These are phyloP conservation scores for Phymastichus coffea DNA, from an alignment of 1,140 invertebrate genomes.

Conservation along the genomic window DNA sequence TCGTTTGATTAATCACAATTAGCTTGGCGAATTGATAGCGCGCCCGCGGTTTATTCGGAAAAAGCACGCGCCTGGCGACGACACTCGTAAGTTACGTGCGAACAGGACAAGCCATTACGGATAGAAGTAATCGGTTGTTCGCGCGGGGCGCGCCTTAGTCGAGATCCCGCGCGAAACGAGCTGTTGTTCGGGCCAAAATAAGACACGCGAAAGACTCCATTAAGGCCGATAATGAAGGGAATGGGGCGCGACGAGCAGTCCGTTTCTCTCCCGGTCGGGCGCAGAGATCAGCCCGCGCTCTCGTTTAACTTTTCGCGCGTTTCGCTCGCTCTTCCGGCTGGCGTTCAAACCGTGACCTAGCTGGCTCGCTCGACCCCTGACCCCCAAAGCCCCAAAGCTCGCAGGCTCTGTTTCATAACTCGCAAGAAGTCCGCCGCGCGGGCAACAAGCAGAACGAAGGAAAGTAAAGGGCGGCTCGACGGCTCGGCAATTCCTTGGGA, in stretches of 20 bases:
- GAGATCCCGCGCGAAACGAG: too few relatives aligned
- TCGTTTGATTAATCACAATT: too few relatives aligned
- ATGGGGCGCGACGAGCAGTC: constrained; percentile 34
- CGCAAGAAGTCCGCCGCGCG: constrained; percentile 2
- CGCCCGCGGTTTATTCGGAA: too few relatives aligned
- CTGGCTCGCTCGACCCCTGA: constrained; percentile 50
- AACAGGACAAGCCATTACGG: too few relatives aligned
- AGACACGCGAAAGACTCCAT: constrained; percentile 55
- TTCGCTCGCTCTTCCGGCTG: constrained; percentile 52
- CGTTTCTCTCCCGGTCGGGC: constrained; percentile 13
- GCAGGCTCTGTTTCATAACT: constrained; percentile 53
- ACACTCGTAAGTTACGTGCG: constrained; percentile 30
- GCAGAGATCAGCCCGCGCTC: constrained; percentile 37
- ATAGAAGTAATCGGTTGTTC: too few relatives aligned
- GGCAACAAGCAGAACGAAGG: constrained; percentile 32
- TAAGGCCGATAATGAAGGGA: constrained; percentile 55
- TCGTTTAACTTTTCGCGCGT: constrained; percentile 55
- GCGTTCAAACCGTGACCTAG: constrained; percentile 54
- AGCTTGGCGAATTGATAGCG: too few relatives aligned
- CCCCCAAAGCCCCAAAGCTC: too few relatives aligned
- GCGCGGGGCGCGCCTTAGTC: too few relatives aligned
- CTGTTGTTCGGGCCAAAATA: too few relatives aligned
- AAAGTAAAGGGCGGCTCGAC: constrained; percentile 37
- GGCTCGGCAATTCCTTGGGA: constrained; percentile 53
- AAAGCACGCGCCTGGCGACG: constrained; percentile 36